Base-by-base conservation (phyloP, 2,113 vertebrate genomes). In the Empidonax traillii region DNA sequence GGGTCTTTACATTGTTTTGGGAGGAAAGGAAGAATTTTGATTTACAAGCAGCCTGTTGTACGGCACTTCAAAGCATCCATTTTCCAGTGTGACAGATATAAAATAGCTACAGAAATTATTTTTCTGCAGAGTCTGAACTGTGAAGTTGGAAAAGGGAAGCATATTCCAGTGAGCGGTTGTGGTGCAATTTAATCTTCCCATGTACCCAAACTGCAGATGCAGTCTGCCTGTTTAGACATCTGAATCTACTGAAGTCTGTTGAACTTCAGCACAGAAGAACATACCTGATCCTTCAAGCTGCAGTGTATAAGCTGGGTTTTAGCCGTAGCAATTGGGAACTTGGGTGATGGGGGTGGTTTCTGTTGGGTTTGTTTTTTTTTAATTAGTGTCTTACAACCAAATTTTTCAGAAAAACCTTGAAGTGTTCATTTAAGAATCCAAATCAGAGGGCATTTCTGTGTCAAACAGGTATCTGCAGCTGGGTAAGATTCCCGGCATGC, bases 401-500 rank as follows among this genome's bases (percentile, higher is more conserved):
- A 67, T 33, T 77, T 96, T 76, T 82, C 35, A 27, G 46, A 84
- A 87, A 80, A 79, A 80, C 63, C 47, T 85, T 85, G 84, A 92
- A 87, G 53, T n/a, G 27, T 82, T 94, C 44, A 51, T 27, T 73
- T 76, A 47, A 65, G 74, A 78, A 84, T 87, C 75, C 67, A 78
- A 81, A 69, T 82, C 49, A 53, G 62, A 76, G 81, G 63, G 51
- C 74, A 74, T 80, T 85, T 71, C 63, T 53, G 49, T 90, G 92
- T 89, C 90, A 93, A 49, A 24, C 79, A 85, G 76, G 72, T 74
- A 75, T 78, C 77, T 90, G 69, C 93, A 94, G 73, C 82, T 85
- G 93, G 47, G 73, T 44, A 63, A 59, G 35, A 61, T 61, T 94
- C 61, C 71, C 10, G 30, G 61, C 18, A 0, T 49, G 65, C 79